Conservation (phyloP, 1,140 invertebrate genomes). For the Dreissena polymorpha region DNA sequence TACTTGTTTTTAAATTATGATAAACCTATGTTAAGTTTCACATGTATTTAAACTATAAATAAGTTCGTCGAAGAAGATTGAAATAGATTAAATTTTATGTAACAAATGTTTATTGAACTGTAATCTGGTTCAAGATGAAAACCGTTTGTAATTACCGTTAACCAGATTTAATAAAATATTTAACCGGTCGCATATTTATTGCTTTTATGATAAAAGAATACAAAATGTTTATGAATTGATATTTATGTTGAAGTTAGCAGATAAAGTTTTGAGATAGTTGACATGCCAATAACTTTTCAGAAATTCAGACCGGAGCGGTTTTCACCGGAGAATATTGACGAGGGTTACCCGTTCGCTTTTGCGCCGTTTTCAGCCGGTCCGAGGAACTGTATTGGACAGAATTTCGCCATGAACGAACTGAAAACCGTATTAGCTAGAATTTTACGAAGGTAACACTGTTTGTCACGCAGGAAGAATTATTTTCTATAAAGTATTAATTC, state of each 20-base stretch:
- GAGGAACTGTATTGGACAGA: conserved; percentile 75
- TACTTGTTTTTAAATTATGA: too few species aligned
- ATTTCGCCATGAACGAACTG: conserved; percentile 74
- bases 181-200: neutral
- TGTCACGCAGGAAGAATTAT: too few species aligned
- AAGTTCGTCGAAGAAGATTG: too few species aligned
- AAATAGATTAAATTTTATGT: too few species aligned
- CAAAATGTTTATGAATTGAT: too few species aligned
- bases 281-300: conserved; percentile 40
- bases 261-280: neutral
- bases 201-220: too few species aligned
- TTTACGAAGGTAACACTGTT: conserved; percentile 64
- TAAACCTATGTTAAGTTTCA: too few species aligned
- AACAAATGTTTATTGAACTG: too few species aligned
- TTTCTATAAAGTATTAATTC: too few species aligned
- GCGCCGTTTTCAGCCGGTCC: conserved; percentile 75
- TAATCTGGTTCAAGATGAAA: too few species aligned
- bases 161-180: neutral
- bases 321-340: conserved; percentile 66
- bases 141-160: neutral
- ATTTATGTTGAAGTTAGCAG: neutral
- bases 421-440: conserved; percentile 66
- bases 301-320: conserved; percentile 72
- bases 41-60: too few species aligned
- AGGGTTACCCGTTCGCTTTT: conserved; percentile 69